Percentiles rank a stretch among this genome's conserved stretches.
Evolutionary conservation across 2,113 vertebrate genomes (phyloP).

Genomic region (Phyllopteryx taeniolatus): DNA sequence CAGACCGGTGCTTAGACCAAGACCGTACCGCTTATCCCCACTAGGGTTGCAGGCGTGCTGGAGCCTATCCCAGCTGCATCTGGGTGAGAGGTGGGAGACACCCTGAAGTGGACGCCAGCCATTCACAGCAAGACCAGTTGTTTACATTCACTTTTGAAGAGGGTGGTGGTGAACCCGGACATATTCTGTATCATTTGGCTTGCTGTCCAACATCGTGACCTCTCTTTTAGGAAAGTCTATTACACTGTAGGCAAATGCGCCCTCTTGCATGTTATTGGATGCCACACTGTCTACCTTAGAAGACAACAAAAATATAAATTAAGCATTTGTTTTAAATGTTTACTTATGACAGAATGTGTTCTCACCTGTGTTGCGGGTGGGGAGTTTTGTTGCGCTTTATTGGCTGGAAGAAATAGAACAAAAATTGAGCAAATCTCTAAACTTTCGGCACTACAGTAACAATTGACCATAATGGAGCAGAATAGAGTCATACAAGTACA

Average conservation of each 20-base stretch:
- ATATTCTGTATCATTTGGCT: slow-evolving; percentile 38
- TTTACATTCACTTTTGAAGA: slow-evolving; percentile 15
- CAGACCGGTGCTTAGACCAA: not conserved
- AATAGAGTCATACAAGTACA: not conserved
- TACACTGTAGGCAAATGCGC: slow-evolving; percentile 52
- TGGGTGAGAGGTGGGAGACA: too few relatives aligned
- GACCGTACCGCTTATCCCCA: too few relatives aligned
- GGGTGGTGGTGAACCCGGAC: slow-evolving; percentile 35
- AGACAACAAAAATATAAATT: not conserved
- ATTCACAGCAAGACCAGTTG: not conserved
- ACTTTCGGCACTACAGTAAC: not conserved
- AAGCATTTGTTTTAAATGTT: not conserved
- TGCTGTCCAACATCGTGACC: not conserved
- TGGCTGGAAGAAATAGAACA: not conserved
- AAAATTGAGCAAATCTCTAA: not conserved
- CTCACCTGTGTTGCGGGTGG: slow-evolving; percentile 38
- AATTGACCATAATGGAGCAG: not conserved
- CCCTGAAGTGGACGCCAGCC: too few relatives aligned
- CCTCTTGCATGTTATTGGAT: not conserved
- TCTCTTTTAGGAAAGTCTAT: slow-evolving; percentile 58
- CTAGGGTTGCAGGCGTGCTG: too few relatives aligned
- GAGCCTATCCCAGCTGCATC: too few relatives aligned
- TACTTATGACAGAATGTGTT: not conserved
- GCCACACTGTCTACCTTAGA: slow-evolving; percentile 31
- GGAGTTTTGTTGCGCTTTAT: not conserved